Percentiles rank a stretch among this genome's conserved stretches.
phyloP scores from a whole-genome alignment of 1,140 invertebrate genomes.

The Colletes gigas region DNA sequence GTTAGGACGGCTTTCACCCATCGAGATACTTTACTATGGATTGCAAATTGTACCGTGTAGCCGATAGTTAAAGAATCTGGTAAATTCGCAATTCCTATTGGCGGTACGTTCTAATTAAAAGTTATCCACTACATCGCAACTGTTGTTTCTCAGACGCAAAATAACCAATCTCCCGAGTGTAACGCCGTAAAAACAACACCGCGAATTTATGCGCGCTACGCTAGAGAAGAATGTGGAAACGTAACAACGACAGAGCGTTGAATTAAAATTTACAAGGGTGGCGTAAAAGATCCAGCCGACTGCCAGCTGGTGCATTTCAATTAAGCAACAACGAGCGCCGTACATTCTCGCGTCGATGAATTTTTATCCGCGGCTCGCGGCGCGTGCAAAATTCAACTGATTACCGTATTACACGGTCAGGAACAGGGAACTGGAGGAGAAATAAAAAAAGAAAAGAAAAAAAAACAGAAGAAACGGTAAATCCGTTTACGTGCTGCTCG shows the following conservation, averaged over 20 bases:
- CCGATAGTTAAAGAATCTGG: no score
- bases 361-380: not conserved
- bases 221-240: not conserved
- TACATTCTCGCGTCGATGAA: not conserved
- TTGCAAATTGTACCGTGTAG: no score
- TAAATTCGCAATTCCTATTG: no score
- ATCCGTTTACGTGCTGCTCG: conserved; percentile 32
- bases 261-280: conserved; percentile 15
- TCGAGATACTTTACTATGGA: no score
- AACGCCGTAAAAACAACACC: not conserved
- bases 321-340: conserved; percentile 1
- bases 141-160: not conserved
- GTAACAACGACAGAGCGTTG: conserved; percentile 3
- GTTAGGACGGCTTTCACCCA: no score
- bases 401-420: conserved; percentile 16
- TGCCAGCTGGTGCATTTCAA: conserved; percentile 22
- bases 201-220: not conserved
- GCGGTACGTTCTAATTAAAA: no score
- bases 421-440: not conserved
- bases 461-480: conserved; percentile 5
- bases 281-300: not conserved
- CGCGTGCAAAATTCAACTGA: not conserved
- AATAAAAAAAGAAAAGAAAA: not conserved
- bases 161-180: not conserved
- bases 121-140: not conserved